A percentile compares a stretch with the other conserved stretches of the same genome.
Conservation (phyloP, 2,888 invertebrate species). For the Herminia tarsipennalis region DNA sequence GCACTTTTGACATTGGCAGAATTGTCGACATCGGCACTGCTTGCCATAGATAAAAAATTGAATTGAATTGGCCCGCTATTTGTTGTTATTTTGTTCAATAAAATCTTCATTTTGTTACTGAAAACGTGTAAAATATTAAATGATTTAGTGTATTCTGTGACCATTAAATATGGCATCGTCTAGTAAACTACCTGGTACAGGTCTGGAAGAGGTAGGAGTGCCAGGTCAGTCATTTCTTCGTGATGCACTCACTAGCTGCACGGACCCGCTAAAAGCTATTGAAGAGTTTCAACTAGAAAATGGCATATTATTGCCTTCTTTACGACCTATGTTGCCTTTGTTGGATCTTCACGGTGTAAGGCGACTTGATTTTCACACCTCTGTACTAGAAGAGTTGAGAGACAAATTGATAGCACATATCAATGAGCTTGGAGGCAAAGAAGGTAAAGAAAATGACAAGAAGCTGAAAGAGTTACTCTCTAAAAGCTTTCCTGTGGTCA, state of each 20-base stretch:
- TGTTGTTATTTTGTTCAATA: background rate
- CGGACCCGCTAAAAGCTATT: constrained; percentile 98
- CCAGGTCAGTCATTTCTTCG: constrained; percentile 94
- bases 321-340: constrained; percentile 97
- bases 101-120: background rate
- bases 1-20: background rate
- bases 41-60: too few relatives aligned
- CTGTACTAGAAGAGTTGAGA: constrained; percentile 92
- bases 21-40: background rate
- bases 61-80: too few relatives aligned
- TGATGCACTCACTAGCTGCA: constrained; percentile 97
- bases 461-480: constrained; percentile 95
- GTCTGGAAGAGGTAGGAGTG: constrained; percentile 94
- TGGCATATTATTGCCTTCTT: constrained; percentile 95
- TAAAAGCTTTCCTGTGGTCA: constrained; percentile 97
- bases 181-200: constrained; percentile 84
- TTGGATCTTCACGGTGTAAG: constrained; percentile 97
- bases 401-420: constrained; percentile 91
- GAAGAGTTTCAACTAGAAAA: constrained; percentile 99
- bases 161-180: constrained; percentile 69
- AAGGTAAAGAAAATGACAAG: constrained; percentile 90
- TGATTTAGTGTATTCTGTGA: constrained; percentile 9
- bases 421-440: constrained; percentile 92
- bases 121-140: constrained; percentile 4
- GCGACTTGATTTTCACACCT: constrained; percentile 97